Conservation (phyloP, 2,113 vertebrate species). For the Hydrolagus affinis region DNA sequence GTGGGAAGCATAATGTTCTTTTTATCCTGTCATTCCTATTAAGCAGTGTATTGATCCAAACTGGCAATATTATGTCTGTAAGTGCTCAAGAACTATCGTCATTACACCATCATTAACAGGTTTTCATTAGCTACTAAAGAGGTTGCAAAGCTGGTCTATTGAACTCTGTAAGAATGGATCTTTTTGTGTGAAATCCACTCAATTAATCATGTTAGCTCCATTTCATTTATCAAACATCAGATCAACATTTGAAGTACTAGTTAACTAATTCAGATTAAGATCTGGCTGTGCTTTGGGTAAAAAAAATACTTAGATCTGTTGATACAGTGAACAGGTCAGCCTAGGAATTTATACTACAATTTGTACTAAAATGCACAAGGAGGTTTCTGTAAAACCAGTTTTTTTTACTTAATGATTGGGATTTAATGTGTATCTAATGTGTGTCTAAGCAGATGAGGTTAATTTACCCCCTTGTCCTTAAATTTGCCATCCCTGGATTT, state of each 20-base stretch:
- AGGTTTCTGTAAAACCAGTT: background rate
- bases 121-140: constrained; percentile 18
- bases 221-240: constrained; percentile 5
- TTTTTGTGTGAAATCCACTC: constrained; percentile 12
- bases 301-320: background rate
- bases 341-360: too few relatives aligned
- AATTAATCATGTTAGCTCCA: constrained; percentile 14
- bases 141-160: background rate
- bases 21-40: constrained; percentile 26
- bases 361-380: background rate
- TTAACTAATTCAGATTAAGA: background rate
- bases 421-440: background rate
- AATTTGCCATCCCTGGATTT: too few relatives aligned
- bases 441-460: background rate
- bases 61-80: constrained; percentile 18
- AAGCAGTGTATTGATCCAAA: constrained; percentile 20
- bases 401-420: background rate
- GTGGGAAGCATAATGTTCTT: background rate
- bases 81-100: constrained; percentile 11
- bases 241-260: background rate
- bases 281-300: background rate
- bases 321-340: too few relatives aligned
- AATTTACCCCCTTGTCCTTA: too few relatives aligned
- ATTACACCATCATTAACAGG: constrained; percentile 26
- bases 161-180: constrained; percentile 8